These are phyloP conservation scores for Enteromius radiatus DNA, from an alignment of 2,797 vertebrate species.

Conservation along the genomic window DNA sequence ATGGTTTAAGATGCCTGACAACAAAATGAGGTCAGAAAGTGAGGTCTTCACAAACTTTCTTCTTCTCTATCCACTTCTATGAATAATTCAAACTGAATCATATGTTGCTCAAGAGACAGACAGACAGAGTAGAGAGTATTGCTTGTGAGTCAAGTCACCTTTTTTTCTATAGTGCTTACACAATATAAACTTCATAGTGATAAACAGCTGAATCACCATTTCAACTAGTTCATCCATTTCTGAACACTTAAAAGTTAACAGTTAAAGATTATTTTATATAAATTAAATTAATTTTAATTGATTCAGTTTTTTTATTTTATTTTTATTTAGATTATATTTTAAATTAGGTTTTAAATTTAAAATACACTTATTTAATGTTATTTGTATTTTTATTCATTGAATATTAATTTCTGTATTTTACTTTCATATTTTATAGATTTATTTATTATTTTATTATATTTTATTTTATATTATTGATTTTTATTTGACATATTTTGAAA, in stretches of 20 bases:
- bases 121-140: neutral
- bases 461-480: neutral
- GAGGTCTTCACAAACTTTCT: constrained; percentile 15
- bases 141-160: neutral
- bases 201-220: neutral
- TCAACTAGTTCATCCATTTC: neutral
- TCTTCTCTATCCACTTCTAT: neutral
- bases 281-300: neutral
- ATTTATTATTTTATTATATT: neutral
- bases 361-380: neutral
- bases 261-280: neutral
- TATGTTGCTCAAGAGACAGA: neutral
- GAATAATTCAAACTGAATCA: neutral
- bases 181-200: neutral
- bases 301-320: neutral
- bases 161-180: neutral
- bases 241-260: neutral
- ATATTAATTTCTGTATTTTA: neutral
- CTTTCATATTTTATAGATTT: neutral
- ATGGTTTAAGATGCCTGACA: constrained; percentile 43
- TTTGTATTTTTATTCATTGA: neutral
- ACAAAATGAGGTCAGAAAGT: constrained; percentile 28
- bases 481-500: neutral
- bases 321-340: neutral
- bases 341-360: neutral